Base-by-base conservation (phyloP, 2,113 vertebrate species). In the Centropus unirufus region DNA sequence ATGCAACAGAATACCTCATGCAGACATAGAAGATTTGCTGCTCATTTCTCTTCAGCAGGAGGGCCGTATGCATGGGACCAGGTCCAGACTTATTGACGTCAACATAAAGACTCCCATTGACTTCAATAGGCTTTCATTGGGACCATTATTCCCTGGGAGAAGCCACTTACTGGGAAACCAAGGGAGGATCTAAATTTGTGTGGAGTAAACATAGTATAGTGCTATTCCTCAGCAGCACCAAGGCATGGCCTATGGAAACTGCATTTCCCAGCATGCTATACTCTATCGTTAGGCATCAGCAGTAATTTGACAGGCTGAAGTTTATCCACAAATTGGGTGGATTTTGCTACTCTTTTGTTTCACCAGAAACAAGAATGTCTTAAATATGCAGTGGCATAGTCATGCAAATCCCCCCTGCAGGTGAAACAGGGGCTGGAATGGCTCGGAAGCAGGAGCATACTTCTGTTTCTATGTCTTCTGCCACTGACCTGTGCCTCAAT, bases 31-130 rank as follows among this genome's bases (percentile, higher is more conserved):
- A 73, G 78, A 77, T 78, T 40, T 90, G 73, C 89, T 95, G 95
- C 91, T 95, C 70, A n/a, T 83, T 92, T 83, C 85, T 89, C 87
- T 92, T 57, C 94, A 90, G 85, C 94, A 91, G 89, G 81, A 95
- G 91, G 74, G 70, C 92, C 84, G 77, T 36, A 72, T 90, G 89
- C 82, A 77, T 17, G 55, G 94, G 76, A 95, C 55, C 6, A 0
- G 40, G 49, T 83, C 93, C 96, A 91, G 74, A 76, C 54, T 74
- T 59, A 87, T 4, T 86, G 92, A 92, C 46, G 34, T 79, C 91
- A 92, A 66, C 87, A 83, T 66, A 69, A 59, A 88, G 73, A 55
- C 76, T 87, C 73, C 88, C 74, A 64, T 84, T 91, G 88, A 79
- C 78, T 67, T 87, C 93, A 51, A 8, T 40, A 83, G 92, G 79